These are phyloP conservation scores for Austrolebias charrua DNA, from an alignment of 2,797 vertebrate species.

Conservation along the genomic window DNA sequence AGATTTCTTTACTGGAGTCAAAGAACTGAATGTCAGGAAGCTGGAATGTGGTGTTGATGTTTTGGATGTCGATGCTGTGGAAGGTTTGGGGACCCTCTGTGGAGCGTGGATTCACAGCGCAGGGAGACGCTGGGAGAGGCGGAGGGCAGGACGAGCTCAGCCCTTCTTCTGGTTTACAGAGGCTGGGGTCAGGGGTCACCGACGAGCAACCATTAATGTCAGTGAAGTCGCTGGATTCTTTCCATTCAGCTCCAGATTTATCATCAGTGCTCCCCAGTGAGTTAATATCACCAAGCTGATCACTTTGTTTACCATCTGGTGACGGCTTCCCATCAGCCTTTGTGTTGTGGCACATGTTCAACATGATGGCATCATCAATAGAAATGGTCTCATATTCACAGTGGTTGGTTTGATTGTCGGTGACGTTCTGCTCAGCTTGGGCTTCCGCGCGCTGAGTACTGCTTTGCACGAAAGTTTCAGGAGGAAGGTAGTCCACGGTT, in stretches of 20 bases:
- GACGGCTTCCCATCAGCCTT: slow-evolving; percentile 60
- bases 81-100: slow-evolving; percentile 68
- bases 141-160: slow-evolving; percentile 40
- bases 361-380: slow-evolving; percentile 83
- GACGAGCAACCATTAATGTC: slow-evolving; percentile 55
- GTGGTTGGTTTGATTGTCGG: slow-evolving; percentile 75
- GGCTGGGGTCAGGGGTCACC: slow-evolving; percentile 60
- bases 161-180: slow-evolving; percentile 65
- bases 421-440: slow-evolving; percentile 70
- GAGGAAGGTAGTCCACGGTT: slow-evolving; percentile 27
- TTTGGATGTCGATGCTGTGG: slow-evolving; percentile 82
- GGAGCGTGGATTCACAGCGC: slow-evolving; percentile 34
- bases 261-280: slow-evolving; percentile 67
- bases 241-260: slow-evolving; percentile 72
- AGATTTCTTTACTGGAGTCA: slow-evolving; percentile 75
- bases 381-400: slow-evolving; percentile 85
- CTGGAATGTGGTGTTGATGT: slow-evolving; percentile 83
- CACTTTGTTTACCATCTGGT: slow-evolving; percentile 39
- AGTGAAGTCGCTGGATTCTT: slow-evolving; percentile 63
- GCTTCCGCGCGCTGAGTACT: slow-evolving; percentile 72
- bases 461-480: slow-evolving; percentile 59
- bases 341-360: slow-evolving; percentile 84
- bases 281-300: slow-evolving; percentile 33
- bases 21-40: slow-evolving; percentile 84
- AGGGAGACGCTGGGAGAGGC: slow-evolving; percentile 58